Evolutionary conservation across 2,888 invertebrate species (phyloP).

Genomic region (Invenusta paracnida): DNA sequence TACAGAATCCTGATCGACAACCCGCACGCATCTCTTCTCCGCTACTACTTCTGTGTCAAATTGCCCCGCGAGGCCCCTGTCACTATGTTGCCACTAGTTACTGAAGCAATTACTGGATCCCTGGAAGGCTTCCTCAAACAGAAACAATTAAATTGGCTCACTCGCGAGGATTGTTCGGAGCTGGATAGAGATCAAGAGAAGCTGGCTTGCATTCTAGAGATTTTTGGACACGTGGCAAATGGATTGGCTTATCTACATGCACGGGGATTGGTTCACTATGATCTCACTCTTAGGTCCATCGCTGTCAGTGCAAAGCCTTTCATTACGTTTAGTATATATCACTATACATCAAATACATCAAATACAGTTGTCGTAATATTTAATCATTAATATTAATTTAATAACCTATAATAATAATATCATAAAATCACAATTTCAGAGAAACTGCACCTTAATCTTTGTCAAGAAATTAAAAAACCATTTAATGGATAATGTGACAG

Average conservation of each 20-base stretch:
- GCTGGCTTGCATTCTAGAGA: not conserved
- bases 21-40: not conserved
- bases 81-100: not conserved
- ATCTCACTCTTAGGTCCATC: not conserved
- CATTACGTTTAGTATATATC: too few species aligned
- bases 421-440: too few species aligned
- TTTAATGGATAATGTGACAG: too few species aligned
- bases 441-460: too few species aligned
- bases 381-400: too few species aligned
- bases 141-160: not conserved
- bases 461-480: too few species aligned
- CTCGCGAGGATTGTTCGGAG: not conserved
- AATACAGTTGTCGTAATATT: too few species aligned
- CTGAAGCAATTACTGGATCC: not conserved
- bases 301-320: too few species aligned
- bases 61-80: not conserved
- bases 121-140: not conserved
- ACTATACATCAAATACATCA: too few species aligned
- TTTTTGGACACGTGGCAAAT: not conserved
- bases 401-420: too few species aligned
- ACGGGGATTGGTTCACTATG: not conserved
- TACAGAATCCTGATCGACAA: not conserved
- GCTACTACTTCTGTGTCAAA: not conserved
- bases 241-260: not conserved
- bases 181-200: not conserved